phyloP scores from a whole-genome alignment of 2,888 invertebrate genomes.

The Caradrina clavipalpis region DNA sequence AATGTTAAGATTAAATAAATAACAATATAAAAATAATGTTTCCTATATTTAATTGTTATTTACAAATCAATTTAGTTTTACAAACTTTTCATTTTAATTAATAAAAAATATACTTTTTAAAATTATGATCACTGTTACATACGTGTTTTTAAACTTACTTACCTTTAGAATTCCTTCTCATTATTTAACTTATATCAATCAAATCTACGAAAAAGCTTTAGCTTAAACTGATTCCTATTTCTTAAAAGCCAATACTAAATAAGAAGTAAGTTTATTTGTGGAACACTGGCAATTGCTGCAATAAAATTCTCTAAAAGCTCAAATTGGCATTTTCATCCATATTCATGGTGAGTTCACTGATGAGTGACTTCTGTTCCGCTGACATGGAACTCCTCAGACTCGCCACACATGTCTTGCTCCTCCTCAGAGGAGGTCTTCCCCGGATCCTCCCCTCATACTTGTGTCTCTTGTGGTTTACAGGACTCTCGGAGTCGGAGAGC shows the following conservation, averaged over 20 bases:
- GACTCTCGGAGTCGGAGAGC: conserved; percentile 81
- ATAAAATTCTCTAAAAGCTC: conserved; percentile 71
- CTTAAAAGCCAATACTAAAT: neutral
- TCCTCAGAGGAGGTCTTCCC: conserved; percentile 83
- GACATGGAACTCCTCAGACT: conserved; percentile 75
- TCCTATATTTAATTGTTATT: conserved; percentile 12
- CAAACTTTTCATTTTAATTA: neutral
- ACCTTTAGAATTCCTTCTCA: conserved; percentile 12
- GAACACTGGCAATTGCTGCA: neutral
- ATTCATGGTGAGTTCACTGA: conserved; percentile 68
- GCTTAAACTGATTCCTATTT: neutral
- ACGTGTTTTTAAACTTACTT: neutral
- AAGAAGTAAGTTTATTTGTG: neutral
- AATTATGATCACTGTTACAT: conserved; percentile 7
- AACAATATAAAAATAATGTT: neutral
- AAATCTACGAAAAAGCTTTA: neutral
- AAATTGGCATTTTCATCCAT: conserved; percentile 77
- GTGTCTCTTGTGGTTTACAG: conserved; percentile 84
- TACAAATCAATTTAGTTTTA: neutral
- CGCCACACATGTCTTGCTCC: conserved; percentile 74
- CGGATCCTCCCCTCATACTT: conserved; percentile 84
- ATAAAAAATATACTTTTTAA: conserved; percentile 8
- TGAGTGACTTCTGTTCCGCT: conserved; percentile 75
- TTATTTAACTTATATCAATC: conserved; percentile 4
- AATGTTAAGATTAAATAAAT: neutral